Base-by-base conservation (phyloP, 2,888 invertebrate species). In the Bombylius discolor region DNA sequence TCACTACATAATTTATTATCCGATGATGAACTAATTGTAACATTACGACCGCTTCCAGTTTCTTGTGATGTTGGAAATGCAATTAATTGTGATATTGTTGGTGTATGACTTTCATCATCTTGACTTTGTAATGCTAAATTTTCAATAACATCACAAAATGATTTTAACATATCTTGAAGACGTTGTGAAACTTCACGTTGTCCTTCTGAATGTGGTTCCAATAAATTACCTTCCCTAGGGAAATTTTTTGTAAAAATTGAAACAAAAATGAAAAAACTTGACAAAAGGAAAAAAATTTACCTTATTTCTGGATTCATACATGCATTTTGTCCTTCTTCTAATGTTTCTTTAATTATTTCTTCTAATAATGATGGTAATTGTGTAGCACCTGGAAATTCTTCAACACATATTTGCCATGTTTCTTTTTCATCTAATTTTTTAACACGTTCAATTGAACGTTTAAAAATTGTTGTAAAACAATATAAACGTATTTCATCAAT, bases 401-500 rank as follows among this genome's bases (percentile, higher is more conserved):
- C 86, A 65, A 89, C 85, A 62, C 89, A 87, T 59, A 93, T 83
- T 65, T 83, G 81, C 95, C 95, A 96, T 0, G 82, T 86, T 76
- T 96, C 96, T 62, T 81, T 81, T 42, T 81, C 81, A 32, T 79
- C 78, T 32, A 93, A 74, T 39, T 80, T 79, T 64, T 83, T 82
- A 42, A 91, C 83, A 62, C 86, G 87, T 60, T 87, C 85, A 23
- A 85, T 85, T 1, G 92, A 85, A 65, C 92, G 88, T 66, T 88
- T 88, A 56, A 96, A 84, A 61, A 94, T 81, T 59, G 87, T 85
- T 9, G 83, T 81, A 79, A 95, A 85, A 63, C 93, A 92, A 70
- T 90, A 87, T 56, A 90, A 78, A 61, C 93, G 82, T 65, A 95
- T 81, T 69, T 95, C 91, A 70, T 92, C 85, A 62, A 94, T 85